Evolutionary conservation across 2,797 vertebrate genomes (phyloP).

Genomic region (Yasuhikotakia modesta): DNA sequence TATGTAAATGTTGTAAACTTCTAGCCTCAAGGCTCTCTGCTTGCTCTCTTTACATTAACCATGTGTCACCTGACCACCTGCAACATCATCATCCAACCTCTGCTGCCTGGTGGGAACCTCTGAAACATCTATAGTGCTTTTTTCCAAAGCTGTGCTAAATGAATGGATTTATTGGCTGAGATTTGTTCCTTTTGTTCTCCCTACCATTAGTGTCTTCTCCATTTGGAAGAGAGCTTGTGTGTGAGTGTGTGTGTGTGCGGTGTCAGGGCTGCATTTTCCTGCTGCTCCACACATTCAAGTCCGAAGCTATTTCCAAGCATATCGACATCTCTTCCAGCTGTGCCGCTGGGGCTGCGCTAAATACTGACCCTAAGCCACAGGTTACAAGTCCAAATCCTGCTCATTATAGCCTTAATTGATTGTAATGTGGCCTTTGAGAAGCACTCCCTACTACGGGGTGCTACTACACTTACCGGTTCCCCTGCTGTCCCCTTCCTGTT

Average conservation of each 20-base stretch:
- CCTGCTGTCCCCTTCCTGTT: constrained; percentile 76
- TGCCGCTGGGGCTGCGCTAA: constrained; percentile 71
- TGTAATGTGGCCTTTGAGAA: constrained; percentile 80
- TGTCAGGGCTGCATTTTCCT: constrained; percentile 64
- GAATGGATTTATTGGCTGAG: constrained; percentile 44
- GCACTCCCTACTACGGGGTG: constrained; percentile 67
- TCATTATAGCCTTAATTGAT: constrained; percentile 83
- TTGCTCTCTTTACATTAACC: constrained; percentile 65
- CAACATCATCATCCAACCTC: constrained; percentile 8
- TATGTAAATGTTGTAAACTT: constrained; percentile 63
- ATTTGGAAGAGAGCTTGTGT: constrained; percentile 27
- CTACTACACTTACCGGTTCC: constrained; percentile 69
- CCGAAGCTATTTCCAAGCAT: constrained; percentile 77
- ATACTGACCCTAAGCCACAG: constrained; percentile 73
- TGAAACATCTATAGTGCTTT: constrained; percentile 31
- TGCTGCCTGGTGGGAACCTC: not conserved
- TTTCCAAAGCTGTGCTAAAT: constrained; percentile 25
- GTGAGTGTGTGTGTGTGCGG: constrained; percentile 29
- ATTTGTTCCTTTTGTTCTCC: constrained; percentile 51
- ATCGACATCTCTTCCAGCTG: constrained; percentile 76
- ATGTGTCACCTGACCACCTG: constrained; percentile 52
- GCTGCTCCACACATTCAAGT: constrained; percentile 72
- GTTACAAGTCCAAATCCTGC: constrained; percentile 75
- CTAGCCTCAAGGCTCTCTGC: constrained; percentile 63
- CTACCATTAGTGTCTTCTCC: constrained; percentile 43